These are phyloP conservation scores for Parotia lawesii DNA, from an alignment of 2,113 vertebrate species.

Conservation along the genomic window DNA sequence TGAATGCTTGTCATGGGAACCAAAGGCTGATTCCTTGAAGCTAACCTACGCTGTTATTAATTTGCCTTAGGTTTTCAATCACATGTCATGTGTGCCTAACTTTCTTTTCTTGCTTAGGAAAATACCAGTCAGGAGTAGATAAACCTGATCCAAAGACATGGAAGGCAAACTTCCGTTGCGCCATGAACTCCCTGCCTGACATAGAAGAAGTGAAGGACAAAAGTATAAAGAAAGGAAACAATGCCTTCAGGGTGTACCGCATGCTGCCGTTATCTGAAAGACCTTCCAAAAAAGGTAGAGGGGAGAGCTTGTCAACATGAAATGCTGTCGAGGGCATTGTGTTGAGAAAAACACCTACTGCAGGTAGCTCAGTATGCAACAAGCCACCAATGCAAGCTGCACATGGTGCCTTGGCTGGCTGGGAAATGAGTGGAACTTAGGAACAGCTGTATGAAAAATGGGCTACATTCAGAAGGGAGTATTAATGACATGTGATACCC, in stretches of 20 bases:
- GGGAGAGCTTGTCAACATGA: neutral
- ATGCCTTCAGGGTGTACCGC: conserved; percentile 95
- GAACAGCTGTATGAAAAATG: neutral
- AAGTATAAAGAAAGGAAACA: conserved; percentile 96
- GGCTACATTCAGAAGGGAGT: neutral
- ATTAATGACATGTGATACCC: neutral
- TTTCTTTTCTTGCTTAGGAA: conserved; percentile 71
- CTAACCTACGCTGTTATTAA: neutral
- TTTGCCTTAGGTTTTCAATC: neutral
- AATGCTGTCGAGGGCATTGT: neutral
- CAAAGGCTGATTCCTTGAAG: neutral
- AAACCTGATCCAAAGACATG: conserved; percentile 89
- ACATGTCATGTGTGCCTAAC: neutral
- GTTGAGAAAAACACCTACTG: neutral
- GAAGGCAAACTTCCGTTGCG: conserved; percentile 90
- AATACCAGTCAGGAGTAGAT: conserved; percentile 85
- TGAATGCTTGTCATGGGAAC: neutral
- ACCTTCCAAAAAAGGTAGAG: conserved; percentile 88
- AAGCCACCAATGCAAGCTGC: neutral
- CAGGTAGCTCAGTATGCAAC: neutral
- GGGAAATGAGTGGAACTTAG: neutral
- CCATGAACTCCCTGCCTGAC: conserved; percentile 89
- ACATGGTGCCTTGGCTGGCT: neutral
- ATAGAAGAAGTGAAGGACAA: conserved; percentile 91
- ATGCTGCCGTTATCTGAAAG: conserved; percentile 90